Conservation (phyloP, 2,888 invertebrate species). For the Epinotia bilunana region DNA sequence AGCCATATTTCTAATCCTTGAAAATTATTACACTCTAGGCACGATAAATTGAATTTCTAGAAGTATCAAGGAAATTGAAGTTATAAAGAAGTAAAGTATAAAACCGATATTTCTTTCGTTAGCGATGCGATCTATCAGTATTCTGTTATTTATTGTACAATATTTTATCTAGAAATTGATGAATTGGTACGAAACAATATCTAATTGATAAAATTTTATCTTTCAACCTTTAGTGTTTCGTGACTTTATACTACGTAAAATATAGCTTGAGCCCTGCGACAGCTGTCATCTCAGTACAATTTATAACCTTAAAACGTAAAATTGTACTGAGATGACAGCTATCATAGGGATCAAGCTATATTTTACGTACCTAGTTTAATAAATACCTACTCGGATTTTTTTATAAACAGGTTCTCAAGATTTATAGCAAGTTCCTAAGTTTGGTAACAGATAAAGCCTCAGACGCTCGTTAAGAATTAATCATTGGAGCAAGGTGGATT, state of each 20-base stretch:
- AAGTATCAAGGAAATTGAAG: neutral
- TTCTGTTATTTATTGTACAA: conserved; percentile 1
- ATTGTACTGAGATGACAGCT: too few relatives aligned
- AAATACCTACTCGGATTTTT: neutral
- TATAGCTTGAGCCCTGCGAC: too few relatives aligned
- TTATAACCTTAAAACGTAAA: too few relatives aligned
- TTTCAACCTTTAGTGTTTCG: neutral
- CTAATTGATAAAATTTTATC: neutral
- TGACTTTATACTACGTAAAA: too few relatives aligned
- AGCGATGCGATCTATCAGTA: neutral
- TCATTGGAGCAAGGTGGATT: too few relatives aligned
- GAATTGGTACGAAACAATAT: neutral
- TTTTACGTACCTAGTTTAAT: too few relatives aligned
- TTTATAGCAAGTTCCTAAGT: neutral
- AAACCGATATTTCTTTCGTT: neutral
- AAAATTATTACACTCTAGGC: neutral
- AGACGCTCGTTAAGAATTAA: too few relatives aligned
- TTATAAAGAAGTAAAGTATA: neutral
- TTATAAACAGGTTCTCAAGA: neutral
- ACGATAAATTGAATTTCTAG: neutral
- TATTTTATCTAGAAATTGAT: conserved; percentile 1
- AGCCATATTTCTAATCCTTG: neutral
- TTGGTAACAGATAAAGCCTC: neutral
- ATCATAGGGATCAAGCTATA: too few relatives aligned
- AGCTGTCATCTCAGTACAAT: too few relatives aligned